These are phyloP conservation scores for Syrrhaptes paradoxus DNA, from an alignment of 2,113 vertebrate species.

Conservation along the genomic window DNA sequence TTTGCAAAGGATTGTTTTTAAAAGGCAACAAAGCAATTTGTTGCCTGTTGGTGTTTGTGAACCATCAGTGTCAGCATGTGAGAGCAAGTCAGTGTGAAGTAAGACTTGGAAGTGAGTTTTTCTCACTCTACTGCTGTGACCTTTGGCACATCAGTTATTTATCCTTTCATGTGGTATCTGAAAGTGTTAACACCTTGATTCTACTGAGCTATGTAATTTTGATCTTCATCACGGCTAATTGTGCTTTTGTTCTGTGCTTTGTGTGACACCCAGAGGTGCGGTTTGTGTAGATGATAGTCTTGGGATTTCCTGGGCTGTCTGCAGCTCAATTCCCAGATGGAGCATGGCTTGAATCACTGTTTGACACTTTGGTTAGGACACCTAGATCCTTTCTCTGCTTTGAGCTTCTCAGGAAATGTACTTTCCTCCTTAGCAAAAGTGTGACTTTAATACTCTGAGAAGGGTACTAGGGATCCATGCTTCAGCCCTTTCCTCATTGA, in stretches of 20 bases:
- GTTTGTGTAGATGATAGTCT: not conserved
- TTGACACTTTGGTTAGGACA: not conserved
- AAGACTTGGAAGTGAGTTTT: not conserved
- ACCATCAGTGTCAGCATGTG: not conserved
- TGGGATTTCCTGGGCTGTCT: not conserved
- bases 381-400: not conserved
- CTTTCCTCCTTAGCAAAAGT: not conserved
- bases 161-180: not conserved
- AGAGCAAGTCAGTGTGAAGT: not conserved
- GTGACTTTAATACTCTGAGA: not conserved
- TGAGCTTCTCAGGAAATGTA: not conserved
- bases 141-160: not conserved
- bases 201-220: not conserved
- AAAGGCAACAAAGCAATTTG: not conserved
- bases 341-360: not conserved
- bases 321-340: not conserved
- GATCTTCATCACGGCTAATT: not conserved
- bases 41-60: not conserved
- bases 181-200: not conserved
- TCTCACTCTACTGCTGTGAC: not conserved
- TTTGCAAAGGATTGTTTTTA: not conserved
- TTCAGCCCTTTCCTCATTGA: not conserved
- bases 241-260: not conserved
- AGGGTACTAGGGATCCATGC: not conserved
- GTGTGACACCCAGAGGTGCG: not conserved